Percentiles rank a stretch among this genome's conserved stretches.
phyloP scores from a whole-genome alignment of 1,140 invertebrate genomes.

The Formica selysi region DNA sequence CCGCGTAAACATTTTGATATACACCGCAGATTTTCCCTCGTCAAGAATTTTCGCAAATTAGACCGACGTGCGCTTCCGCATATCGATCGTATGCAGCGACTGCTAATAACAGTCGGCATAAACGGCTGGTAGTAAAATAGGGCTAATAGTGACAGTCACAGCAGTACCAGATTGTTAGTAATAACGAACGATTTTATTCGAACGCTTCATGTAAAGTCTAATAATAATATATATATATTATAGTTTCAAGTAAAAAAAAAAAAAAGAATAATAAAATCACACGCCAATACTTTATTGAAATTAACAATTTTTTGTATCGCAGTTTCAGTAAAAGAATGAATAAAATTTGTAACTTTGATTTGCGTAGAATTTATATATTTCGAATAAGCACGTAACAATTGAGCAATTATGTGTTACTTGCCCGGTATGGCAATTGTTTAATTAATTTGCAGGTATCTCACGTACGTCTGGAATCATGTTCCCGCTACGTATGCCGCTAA shows the following conservation, averaged over 20 bases:
- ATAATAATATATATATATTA: background rate
- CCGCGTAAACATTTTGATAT: constrained; percentile 40
- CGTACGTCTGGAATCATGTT: constrained; percentile 72
- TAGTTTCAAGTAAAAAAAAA: background rate
- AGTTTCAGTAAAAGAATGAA: background rate
- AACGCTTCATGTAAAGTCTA: background rate
- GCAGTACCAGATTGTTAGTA: background rate
- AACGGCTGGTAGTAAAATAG: background rate
- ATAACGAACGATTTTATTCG: background rate
- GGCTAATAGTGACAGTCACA: background rate
- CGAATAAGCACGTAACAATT: constrained; percentile 44
- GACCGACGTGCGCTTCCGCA: background rate
- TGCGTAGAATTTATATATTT: constrained; percentile 23
- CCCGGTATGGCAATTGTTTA: constrained; percentile 71
- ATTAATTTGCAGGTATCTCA: constrained; percentile 81
- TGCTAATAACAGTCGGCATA: background rate
- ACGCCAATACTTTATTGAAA: background rate
- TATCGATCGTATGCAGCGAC: constrained; percentile 2
- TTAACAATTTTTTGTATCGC: background rate
- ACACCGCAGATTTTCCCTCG: constrained; percentile 6
- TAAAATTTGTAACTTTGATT: constrained; percentile 25
- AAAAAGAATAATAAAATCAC: background rate
- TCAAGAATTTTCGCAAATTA: constrained; percentile 39
- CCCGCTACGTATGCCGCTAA: constrained; percentile 71
- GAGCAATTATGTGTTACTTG: constrained; percentile 66